phyloP scores from a whole-genome alignment of 92 coral and sea anemone species.

The Scolanthus callimorphus region DNA sequence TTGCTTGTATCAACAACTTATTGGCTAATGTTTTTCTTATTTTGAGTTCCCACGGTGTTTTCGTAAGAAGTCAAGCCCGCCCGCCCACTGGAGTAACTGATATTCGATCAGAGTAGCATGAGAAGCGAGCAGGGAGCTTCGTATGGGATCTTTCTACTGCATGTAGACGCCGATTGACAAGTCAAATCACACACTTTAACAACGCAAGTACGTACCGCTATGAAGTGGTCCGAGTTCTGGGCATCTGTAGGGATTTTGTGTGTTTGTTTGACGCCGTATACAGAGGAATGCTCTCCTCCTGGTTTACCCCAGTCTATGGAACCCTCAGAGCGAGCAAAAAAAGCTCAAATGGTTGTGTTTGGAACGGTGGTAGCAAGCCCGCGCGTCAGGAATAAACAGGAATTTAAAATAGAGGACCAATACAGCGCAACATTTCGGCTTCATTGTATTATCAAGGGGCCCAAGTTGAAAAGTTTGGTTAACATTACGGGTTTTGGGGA shows the following conservation, averaged over 20 bases:
- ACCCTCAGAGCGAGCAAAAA: conserved; percentile 55
- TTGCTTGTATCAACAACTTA: conserved; percentile 81
- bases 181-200: background rate
- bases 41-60: conserved; percentile 63
- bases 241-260: conserved; percentile 41
- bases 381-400: conserved; percentile 25
- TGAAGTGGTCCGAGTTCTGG: conserved; percentile 34
- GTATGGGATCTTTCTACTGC: background rate
- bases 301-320: conserved; percentile 47
- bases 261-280: conserved; percentile 25
- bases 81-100: conserved; percentile 72
- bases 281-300: conserved; percentile 83
- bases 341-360: conserved; percentile 69
- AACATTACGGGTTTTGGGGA: conserved; percentile 78
- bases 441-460: conserved; percentile 81
- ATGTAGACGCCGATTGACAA: background rate
- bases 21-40: conserved; percentile 80
- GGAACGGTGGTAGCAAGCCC: conserved; percentile 84
- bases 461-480: conserved; percentile 49
- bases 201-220: background rate
- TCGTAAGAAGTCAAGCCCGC: conserved; percentile 60
- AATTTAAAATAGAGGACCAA: conserved; percentile 16
- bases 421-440: conserved; percentile 72
- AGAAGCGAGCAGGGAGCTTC: background rate
- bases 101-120: conserved; percentile 14